Evolutionary conservation across 1,140 invertebrate genomes (phyloP), one percentile per base, ranked within the genome.

Genomic region (Drosophila erecta): DNA sequence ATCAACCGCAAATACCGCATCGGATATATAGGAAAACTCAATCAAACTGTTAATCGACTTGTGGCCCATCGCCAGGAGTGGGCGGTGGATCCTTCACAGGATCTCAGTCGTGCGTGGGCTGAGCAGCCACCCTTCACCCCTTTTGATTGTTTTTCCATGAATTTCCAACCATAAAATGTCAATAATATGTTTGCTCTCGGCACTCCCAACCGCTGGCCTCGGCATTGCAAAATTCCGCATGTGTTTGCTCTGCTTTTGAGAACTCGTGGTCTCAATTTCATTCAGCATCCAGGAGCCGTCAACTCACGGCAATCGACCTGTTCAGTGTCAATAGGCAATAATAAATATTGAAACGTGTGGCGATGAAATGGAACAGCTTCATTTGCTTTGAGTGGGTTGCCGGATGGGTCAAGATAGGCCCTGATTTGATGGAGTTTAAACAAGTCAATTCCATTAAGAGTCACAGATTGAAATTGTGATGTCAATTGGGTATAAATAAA

Each of bases 21-120:
- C 51, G 22, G 61, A 59, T 72, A 76, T 79, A 40, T 79, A 55
- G 76, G 61, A 84, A 79, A 84, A 84, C 81, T 84, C 80, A 84
- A 84, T 84, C 80, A 85, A 84, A 84, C 76, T 76, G 81, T 85
- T 84, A 84, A 84, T 84, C 80, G 80, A 84, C 80, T 85, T 79
- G 76, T 56, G 70, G 30, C 55, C 53, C 49, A 14, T 17, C 50
- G 38, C 22, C 65, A 66, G 60, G 30, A 44, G 30, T 15, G n/a
- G 20, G 10, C 20, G 2, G 14, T 8, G n/a, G n/a, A n/a, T 14
- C 46, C 15, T 20, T 11, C 7, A 15, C 12, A 6, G 33, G 17
- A 38, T 44, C 24, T 41, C 41, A 55, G 37, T 40, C 72, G 64
- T 76, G 72, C 51, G 64, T 65, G 59, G 66, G 27, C 15, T 35